Percentiles rank a stretch among this genome's conserved stretches.
These are phyloP conservation scores for Synodontis membranacea DNA, from an alignment of 2,113 vertebrate species.

Conservation along the genomic window DNA sequence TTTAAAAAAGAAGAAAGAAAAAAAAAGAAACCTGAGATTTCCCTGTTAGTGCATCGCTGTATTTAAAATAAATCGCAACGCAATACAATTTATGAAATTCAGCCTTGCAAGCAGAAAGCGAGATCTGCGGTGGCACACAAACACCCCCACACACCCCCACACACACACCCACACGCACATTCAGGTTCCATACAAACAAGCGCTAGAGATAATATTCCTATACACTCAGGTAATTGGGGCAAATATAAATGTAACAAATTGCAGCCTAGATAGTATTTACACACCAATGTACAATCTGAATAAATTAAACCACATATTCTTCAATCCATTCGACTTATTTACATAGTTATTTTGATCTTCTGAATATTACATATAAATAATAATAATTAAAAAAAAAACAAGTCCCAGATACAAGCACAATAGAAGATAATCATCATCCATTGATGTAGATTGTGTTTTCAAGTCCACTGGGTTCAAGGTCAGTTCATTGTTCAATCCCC, in stretches of 20 bases:
- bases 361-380: slow-evolving; percentile 80
- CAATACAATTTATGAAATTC: slow-evolving; percentile 38
- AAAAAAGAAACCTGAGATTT: slow-evolving; percentile 88
- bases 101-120: slow-evolving; percentile 22
- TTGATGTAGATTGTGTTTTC: slow-evolving; percentile 22
- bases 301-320: slow-evolving; percentile 88
- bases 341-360: slow-evolving; percentile 79
- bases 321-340: slow-evolving; percentile 82
- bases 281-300: slow-evolving; percentile 85
- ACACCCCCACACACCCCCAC: slow-evolving; percentile 65
- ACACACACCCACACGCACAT: slow-evolving; percentile 60
- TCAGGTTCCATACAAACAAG: slow-evolving; percentile 72
- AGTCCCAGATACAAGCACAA: slow-evolving; percentile 25
- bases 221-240: slow-evolving; percentile 81
- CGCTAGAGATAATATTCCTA: slow-evolving; percentile 74
- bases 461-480: neutral
- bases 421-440: slow-evolving; percentile 17
- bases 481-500: neutral
- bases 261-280: slow-evolving; percentile 87
- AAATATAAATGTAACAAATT: slow-evolving; percentile 83
- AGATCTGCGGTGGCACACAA: slow-evolving; percentile 43
- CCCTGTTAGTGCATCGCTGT: slow-evolving; percentile 62
- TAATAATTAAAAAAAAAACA: slow-evolving; percentile 52
- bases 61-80: slow-evolving; percentile 51
- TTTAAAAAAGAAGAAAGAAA: neutral